Percentiles rank a stretch among this genome's conserved stretches.
Conservation (phyloP, 2,888 invertebrate species). For the Agrochola lychnidis region DNA sequence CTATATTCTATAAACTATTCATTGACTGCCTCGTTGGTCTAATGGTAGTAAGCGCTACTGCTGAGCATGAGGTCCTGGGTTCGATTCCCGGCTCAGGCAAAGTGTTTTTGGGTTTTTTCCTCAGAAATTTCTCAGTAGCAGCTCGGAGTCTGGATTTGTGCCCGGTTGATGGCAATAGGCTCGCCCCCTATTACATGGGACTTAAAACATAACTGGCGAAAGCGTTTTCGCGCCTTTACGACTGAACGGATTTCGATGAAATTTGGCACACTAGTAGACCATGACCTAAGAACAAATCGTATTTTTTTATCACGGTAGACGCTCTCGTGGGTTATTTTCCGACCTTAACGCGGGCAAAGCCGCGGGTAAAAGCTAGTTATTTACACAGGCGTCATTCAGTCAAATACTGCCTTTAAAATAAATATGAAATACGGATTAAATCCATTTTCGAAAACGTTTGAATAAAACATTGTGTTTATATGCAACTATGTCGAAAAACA, state of each 20-base stretch:
- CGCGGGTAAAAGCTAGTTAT: neutral
- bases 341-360: neutral
- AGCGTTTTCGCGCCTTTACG: neutral
- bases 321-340: neutral
- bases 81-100: too few species aligned
- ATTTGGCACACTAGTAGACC: neutral
- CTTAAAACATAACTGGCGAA: too few species aligned
- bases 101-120: too few species aligned
- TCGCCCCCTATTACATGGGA: too few species aligned
- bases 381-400: neutral
- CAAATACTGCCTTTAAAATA: slow-evolving; percentile 19
- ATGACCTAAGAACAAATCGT: neutral
- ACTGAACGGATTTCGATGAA: neutral
- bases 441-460: slow-evolving; percentile 14
- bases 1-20: neutral
- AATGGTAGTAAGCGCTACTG: too few species aligned
- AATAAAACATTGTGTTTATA: slow-evolving; percentile 41
- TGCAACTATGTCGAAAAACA: slow-evolving; percentile 35
- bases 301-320: neutral
- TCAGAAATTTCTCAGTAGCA: too few species aligned
- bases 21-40: too few species aligned
- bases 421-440: slow-evolving; percentile 27
- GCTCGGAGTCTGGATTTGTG: too few species aligned
- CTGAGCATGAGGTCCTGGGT: too few species aligned
- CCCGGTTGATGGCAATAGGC: too few species aligned